These are phyloP conservation scores for Oscheius sp. DNA, from an alignment of 2,888 invertebrate genomes.

Conservation along the genomic window DNA sequence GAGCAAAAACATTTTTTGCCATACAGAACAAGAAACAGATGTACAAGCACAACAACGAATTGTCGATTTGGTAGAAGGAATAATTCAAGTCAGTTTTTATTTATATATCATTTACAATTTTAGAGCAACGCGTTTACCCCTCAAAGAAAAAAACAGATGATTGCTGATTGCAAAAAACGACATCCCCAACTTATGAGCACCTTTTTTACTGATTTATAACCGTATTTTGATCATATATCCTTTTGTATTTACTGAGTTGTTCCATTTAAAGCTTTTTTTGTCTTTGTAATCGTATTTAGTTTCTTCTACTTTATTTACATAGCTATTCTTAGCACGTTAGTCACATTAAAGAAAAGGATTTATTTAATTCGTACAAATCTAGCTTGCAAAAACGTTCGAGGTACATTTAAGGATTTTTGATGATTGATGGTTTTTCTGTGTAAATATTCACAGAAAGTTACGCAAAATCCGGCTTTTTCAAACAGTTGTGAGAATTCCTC, in stretches of 20 bases:
- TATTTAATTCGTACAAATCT: conserved; percentile 75
- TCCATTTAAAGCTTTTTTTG: no score
- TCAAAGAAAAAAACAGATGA: conserved; percentile 3
- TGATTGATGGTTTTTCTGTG: conserved; percentile 88
- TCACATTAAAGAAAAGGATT: conserved; percentile 9
- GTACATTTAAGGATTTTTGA: conserved; percentile 89
- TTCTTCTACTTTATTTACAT: no score
- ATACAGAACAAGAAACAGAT: not conserved
- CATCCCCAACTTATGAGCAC: conserved; percentile 1
- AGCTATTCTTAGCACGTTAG: no score
- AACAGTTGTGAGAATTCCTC: conserved; percentile 80
- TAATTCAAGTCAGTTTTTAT: not conserved
- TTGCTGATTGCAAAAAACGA: not conserved
- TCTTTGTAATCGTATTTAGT: no score
- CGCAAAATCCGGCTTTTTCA: conserved; percentile 79
- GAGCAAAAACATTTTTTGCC: not conserved
- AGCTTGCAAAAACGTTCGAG: conserved; percentile 90
- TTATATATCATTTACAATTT: not conserved
- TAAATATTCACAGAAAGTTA: conserved; percentile 81
- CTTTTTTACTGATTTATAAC: not conserved
- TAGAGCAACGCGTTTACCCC: not conserved
- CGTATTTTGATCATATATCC: not conserved
- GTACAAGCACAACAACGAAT: not conserved
- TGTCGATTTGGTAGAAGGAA: conserved; percentile 3
- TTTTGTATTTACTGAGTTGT: not conserved